phyloP scores from a whole-genome alignment of 2,113 vertebrate species.

The Phasianus colchicus region DNA sequence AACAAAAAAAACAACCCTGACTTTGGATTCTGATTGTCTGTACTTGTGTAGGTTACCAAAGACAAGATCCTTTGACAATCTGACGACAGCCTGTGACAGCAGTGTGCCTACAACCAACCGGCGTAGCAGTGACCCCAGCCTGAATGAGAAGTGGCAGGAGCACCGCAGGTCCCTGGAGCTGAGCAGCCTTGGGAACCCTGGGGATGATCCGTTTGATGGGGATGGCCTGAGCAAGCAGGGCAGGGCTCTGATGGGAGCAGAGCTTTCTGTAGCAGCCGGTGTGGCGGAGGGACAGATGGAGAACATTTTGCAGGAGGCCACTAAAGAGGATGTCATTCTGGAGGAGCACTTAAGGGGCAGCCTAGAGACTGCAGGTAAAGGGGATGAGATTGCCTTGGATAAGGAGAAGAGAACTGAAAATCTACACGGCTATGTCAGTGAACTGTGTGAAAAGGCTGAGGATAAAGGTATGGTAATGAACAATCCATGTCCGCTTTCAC shows the following conservation, averaged over 20 bases:
- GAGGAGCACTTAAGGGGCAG: constrained; percentile 70
- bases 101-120: constrained; percentile 84
- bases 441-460: constrained; percentile 14
- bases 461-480: neutral
- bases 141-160: constrained; percentile 98
- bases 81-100: constrained; percentile 90
- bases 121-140: constrained; percentile 95
- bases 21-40: neutral
- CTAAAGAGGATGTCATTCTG: constrained; percentile 83
- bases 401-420: constrained; percentile 42
- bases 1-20: neutral
- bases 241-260: constrained; percentile 75
- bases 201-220: constrained; percentile 76
- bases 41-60: constrained; percentile 87
- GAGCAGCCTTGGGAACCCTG: constrained; percentile 82
- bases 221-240: constrained; percentile 68
- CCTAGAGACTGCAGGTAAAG: constrained; percentile 21
- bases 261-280: constrained; percentile 88
- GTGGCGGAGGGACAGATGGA: constrained; percentile 94
- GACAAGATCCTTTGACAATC: constrained; percentile 96
- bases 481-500: constrained; percentile 15
- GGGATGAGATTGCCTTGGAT: constrained; percentile 20
- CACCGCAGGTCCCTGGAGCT: constrained; percentile 93
- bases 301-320: constrained; percentile 95
- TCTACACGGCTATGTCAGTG: neutral